phyloP scores from a whole-genome alignment of 2,888 invertebrate species.

The Spialia ferax region DNA sequence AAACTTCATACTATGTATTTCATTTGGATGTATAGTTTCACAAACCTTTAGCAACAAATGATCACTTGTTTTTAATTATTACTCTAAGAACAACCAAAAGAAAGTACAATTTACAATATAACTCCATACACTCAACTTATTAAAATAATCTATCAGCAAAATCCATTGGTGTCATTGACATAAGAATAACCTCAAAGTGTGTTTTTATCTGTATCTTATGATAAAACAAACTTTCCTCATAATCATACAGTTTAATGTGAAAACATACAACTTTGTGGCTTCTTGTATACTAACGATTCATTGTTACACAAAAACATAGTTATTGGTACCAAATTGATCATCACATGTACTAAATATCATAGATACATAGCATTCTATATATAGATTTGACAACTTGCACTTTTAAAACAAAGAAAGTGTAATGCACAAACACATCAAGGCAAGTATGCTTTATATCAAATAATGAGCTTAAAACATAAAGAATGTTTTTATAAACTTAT shows the following conservation, averaged over 20 bases:
- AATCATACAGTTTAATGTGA: not conserved
- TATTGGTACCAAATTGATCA: slow-evolving; percentile 9
- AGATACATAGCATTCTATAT: slow-evolving; percentile 70
- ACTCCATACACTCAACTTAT: not conserved
- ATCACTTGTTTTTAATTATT: not conserved
- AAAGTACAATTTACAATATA: not conserved
- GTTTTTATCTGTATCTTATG: slow-evolving; percentile 12
- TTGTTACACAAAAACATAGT: not conserved
- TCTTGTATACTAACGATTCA: not conserved
- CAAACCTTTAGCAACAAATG: not conserved
- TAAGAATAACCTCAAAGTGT: slow-evolving; percentile 27
- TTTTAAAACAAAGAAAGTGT: slow-evolving; percentile 74
- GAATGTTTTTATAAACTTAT: slow-evolving; percentile 40
- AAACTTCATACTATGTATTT: not conserved
- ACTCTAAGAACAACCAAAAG: not conserved
- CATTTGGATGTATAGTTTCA: not conserved
- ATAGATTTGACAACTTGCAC: slow-evolving; percentile 77
- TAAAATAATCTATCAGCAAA: slow-evolving; percentile 4
- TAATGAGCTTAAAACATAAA: slow-evolving; percentile 21
- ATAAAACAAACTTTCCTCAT: not conserved
- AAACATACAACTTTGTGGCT: not conserved
- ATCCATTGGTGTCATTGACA: slow-evolving; percentile 19
- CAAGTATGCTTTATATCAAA: slow-evolving; percentile 31
- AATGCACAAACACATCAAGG: slow-evolving; percentile 48
- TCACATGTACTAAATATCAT: slow-evolving; percentile 20